These are phyloP conservation scores for Rhopalosiphum nymphaeae DNA, from an alignment of 2,888 invertebrate genomes.

Conservation along the genomic window DNA sequence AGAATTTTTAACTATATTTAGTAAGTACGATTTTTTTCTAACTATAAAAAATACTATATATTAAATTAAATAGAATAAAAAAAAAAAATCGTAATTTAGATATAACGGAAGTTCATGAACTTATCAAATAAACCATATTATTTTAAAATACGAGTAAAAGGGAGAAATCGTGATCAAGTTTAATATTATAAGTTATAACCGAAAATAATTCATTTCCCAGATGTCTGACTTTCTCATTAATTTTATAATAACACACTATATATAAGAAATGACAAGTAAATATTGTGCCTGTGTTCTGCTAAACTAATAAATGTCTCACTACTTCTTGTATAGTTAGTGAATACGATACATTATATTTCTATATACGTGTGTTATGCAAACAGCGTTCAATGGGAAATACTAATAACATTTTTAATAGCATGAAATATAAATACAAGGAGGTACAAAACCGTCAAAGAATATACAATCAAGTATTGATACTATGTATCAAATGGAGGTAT, in stretches of 20 bases:
- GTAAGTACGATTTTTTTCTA: background rate
- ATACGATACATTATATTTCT: background rate
- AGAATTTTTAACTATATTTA: background rate
- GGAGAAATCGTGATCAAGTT: background rate
- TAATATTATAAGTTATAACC: background rate
- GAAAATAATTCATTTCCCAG: slow-evolving; percentile 5
- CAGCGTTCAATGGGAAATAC: background rate
- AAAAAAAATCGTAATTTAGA: background rate
- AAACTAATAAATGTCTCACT: slow-evolving; percentile 3
- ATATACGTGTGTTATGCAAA: background rate
- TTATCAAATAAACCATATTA: background rate
- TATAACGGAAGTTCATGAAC: background rate
- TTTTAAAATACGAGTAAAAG: background rate
- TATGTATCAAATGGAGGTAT: background rate
- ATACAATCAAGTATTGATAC: background rate
- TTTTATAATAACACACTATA: background rate
- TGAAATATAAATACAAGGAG: background rate
- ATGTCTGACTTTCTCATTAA: background rate
- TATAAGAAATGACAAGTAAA: slow-evolving; percentile 11
- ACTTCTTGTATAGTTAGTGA: background rate
- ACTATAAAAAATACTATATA: background rate
- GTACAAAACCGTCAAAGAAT: background rate
- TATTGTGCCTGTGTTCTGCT: background rate
- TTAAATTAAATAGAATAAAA: background rate
- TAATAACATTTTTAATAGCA: background rate